These are phyloP conservation scores for Patiria miniata DNA, from an alignment of 35 echinoderm and acorn worm genomes.

Conservation along the genomic window DNA sequence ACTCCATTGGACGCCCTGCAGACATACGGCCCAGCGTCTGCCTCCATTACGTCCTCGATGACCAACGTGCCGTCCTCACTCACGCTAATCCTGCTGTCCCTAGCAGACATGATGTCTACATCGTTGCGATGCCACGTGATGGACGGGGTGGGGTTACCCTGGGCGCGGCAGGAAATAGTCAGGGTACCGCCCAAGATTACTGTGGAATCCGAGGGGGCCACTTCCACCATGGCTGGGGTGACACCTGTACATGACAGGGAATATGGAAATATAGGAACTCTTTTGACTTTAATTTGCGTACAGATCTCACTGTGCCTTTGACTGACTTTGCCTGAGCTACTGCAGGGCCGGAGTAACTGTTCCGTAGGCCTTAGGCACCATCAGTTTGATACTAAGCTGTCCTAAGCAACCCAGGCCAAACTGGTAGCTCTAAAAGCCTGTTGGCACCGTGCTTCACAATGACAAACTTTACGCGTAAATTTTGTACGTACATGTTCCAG, in stretches of 20 bases:
- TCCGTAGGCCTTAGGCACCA: no score
- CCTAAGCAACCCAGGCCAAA: no score
- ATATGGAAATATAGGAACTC: no score
- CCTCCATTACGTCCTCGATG: slow-evolving; percentile 39
- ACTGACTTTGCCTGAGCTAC: no score
- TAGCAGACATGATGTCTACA: slow-evolving; percentile 1
- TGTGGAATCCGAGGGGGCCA: neutral
- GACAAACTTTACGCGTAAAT: no score
- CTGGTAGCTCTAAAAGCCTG: no score
- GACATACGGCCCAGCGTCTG: slow-evolving; percentile 70
- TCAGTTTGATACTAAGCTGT: no score
- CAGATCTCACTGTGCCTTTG: no score
- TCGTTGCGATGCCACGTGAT: slow-evolving; percentile 46
- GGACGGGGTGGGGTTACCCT: slow-evolving; percentile 43
- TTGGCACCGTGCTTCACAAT: no score
- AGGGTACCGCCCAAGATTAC: slow-evolving; percentile 25
- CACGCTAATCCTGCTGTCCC: slow-evolving; percentile 34
- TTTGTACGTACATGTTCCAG: no score
- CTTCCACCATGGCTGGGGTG: slow-evolving; percentile 13
- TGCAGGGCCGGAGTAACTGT: no score
- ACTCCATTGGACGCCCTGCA: slow-evolving; percentile 84
- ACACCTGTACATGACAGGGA: neutral
- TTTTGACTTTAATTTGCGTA: no score
- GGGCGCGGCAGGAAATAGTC: slow-evolving; percentile 47
- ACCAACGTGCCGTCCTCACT: slow-evolving; percentile 57